Percentiles rank a stretch among this genome's conserved stretches.
Evolutionary conservation across 2,113 vertebrate genomes (phyloP).

Genomic region (Oncorhynchus keta): DNA sequence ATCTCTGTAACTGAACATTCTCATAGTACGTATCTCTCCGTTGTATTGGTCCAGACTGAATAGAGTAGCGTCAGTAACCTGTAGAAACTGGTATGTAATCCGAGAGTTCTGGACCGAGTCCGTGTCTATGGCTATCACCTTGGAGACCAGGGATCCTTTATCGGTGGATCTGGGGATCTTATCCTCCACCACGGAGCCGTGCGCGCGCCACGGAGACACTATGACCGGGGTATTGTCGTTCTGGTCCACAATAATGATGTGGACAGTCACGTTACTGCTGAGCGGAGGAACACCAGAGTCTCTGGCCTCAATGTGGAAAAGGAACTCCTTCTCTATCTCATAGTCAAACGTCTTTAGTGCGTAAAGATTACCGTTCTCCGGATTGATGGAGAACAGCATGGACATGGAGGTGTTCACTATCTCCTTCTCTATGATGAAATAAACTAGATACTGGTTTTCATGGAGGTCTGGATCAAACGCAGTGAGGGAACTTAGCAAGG

Average conservation of each 20-base stretch:
- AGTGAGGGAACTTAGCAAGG: constrained; percentile 54
- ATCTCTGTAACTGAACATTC: constrained; percentile 79
- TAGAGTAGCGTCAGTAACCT: constrained; percentile 74
- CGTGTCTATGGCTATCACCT: constrained; percentile 71
- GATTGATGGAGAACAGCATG: constrained; percentile 66
- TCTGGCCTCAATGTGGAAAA: constrained; percentile 63
- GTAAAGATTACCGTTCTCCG: constrained; percentile 66
- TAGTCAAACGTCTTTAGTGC: constrained; percentile 66
- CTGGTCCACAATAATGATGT: constrained; percentile 78
- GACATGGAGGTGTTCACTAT: constrained; percentile 61
- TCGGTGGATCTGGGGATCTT: constrained; percentile 65
- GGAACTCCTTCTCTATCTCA: constrained; percentile 65
- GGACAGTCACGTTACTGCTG: constrained; percentile 74
- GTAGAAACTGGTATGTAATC: constrained; percentile 78
- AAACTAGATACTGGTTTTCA: constrained; percentile 65
- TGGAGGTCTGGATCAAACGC: constrained; percentile 65
- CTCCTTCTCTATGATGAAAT: constrained; percentile 60
- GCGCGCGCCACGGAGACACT: constrained; percentile 71
- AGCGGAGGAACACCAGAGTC: constrained; percentile 64
- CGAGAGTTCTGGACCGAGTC: constrained; percentile 77
- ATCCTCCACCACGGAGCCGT: constrained; percentile 74
- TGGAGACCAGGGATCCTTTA: constrained; percentile 63
- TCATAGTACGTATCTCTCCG: constrained; percentile 62
- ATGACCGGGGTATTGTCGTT: constrained; percentile 78
- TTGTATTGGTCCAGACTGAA: constrained; percentile 74